Evolutionary conservation across 1,140 invertebrate species (phyloP), one percentile per base, ranked within the genome.

Genomic region (Atta colombica): DNA sequence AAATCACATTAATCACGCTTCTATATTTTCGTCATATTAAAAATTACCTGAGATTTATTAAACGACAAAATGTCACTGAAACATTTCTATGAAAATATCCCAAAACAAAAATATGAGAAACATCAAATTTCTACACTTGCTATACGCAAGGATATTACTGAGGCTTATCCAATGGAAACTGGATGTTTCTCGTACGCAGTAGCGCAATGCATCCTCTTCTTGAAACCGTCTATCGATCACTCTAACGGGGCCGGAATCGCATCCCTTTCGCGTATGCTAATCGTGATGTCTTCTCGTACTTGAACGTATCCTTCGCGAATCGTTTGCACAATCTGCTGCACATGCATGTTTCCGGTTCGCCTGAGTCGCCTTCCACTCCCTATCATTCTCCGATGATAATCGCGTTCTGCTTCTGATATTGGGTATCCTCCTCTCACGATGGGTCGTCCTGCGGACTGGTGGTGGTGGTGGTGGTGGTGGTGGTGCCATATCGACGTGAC

Each of bases 401-500:
- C 65, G 60, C 53, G 49, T 58, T 25, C 12, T 74, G 60, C 45
- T 87, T 78, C 58, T 87, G 74, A 80, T 87, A 74, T 65, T 68
- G 49, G 75, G 68, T 87, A 72, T 87, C 35, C 39, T 58, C 58
- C 60, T 87, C 72, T 77, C 90, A 71, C 84, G 87, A 89, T 78
- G 74, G 28, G 18, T 82, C 74, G 78, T 89, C 86, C 80, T 85
- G 88, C 78, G 87, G 61, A 71, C 18, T 35, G 31, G 31, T 35
- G 31, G 31, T 89, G 80, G 88, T 92, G 92, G 28, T 89, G 80
- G 88, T 92, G 92, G 28, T 35, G 31, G 31, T 35, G 31, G 31
- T 89, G 80, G 88, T 92, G 92, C 89, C 91, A 91, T 93, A 93
- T 93, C 93, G 93, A 93, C 93, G 91, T 92, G 91, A 78, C 89